Evolutionary conservation across 2,797 vertebrate genomes (phyloP).

Genomic region (Cirrhinus molitorella): DNA sequence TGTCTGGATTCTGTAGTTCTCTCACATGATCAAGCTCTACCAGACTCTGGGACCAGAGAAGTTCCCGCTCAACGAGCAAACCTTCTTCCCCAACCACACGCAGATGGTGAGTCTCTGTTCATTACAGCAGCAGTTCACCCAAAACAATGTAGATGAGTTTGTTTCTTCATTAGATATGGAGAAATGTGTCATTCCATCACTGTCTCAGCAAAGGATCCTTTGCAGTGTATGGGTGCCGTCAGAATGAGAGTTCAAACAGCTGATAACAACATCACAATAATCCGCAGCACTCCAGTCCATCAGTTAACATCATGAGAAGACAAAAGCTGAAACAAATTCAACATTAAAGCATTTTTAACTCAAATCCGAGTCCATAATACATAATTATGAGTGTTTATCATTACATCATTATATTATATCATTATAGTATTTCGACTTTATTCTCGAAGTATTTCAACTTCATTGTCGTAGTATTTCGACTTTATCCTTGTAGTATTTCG

Average conservation of each 20-base stretch:
- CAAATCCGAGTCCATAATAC: not conserved
- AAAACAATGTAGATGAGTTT: not conserved
- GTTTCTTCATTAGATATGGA: not conserved
- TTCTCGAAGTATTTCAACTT: too few species aligned
- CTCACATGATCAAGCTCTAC: conserved; percentile 97
- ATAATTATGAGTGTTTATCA: too few species aligned
- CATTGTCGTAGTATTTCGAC: too few species aligned
- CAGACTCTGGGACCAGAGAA: conserved; percentile 90
- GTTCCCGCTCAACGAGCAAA: conserved; percentile 96
- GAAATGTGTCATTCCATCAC: too few species aligned
- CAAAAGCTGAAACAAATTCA: not conserved
- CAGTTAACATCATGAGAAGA: not conserved
- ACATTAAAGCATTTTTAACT: not conserved
- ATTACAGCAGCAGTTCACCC: not conserved
- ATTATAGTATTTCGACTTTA: too few species aligned
- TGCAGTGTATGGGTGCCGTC: not conserved
- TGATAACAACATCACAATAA: not conserved
- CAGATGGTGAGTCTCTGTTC: conserved; percentile 91
- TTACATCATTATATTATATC: too few species aligned
- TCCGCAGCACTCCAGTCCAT: not conserved
- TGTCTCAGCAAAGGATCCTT: not conserved
- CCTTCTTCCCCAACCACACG: conserved; percentile 92
- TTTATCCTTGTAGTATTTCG: too few species aligned
- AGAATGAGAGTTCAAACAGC: too few species aligned
- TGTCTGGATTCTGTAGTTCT: conserved; percentile 81